Percentiles rank a stretch among this genome's conserved stretches.
These are phyloP conservation scores for Oppia nitens DNA, from an alignment of 1,140 invertebrate genomes.

Conservation along the genomic window DNA sequence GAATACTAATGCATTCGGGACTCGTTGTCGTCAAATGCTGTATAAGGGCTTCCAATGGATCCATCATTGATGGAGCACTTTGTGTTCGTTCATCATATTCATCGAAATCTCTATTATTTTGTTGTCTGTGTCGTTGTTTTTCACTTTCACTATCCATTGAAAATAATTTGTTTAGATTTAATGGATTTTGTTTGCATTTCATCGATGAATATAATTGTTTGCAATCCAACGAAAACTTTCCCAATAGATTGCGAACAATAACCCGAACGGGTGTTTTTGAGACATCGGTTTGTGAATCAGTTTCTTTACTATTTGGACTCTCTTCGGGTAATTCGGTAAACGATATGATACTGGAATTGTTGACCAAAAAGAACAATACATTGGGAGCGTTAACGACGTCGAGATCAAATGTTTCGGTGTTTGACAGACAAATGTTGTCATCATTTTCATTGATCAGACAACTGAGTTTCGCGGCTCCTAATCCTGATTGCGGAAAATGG, in stretches of 20 bases:
- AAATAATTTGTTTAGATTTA: neutral
- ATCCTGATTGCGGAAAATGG: slow-evolving; percentile 67
- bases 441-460: slow-evolving; percentile 80
- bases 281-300: slow-evolving; percentile 1
- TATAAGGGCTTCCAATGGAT: slow-evolving; percentile 37
- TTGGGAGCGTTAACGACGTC: slow-evolving; percentile 72
- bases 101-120: neutral
- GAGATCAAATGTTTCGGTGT: slow-evolving; percentile 51
- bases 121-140: slow-evolving; percentile 1
- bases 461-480: slow-evolving; percentile 60
- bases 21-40: slow-evolving; percentile 80
- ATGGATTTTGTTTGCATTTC: neutral
- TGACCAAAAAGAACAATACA: slow-evolving; percentile 69
- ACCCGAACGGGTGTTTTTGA: slow-evolving; percentile 48
- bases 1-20: slow-evolving; percentile 52
- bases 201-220: slow-evolving; percentile 24
- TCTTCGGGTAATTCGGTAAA: slow-evolving; percentile 46
- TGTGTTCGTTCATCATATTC: slow-evolving; percentile 12
- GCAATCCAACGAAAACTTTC: slow-evolving; percentile 93
- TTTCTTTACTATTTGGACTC: neutral
- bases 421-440: slow-evolving; percentile 57
- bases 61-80: slow-evolving; percentile 10
- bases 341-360: slow-evolving; percentile 58
- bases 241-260: slow-evolving; percentile 73
- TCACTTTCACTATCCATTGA: neutral